phyloP scores from a whole-genome alignment of 2,888 invertebrate species.

The Seira ritae region DNA sequence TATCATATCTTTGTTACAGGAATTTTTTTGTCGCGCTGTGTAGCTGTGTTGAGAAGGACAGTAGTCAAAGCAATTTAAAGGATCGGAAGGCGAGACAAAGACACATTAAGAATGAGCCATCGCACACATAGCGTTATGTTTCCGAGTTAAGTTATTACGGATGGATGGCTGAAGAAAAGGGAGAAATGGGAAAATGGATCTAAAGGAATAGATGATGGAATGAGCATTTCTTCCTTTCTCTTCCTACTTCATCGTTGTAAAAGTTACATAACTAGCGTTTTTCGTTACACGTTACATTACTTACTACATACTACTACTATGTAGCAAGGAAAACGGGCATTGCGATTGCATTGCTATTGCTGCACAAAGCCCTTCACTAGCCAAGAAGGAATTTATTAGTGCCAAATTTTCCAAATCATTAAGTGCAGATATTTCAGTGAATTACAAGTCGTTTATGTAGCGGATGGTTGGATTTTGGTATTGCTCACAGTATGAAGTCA shows the following conservation, averaged over 20 bases:
- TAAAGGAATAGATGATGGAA: conserved; percentile 51
- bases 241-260: too few relatives aligned
- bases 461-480: conserved; percentile 73
- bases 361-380: conserved; percentile 59
- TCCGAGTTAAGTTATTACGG: conserved; percentile 51
- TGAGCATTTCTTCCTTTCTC: conserved; percentile 38
- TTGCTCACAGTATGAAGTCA: conserved; percentile 73
- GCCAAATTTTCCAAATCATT: conserved; percentile 74
- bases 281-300: conserved; percentile 5
- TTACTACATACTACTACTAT: too few relatives aligned
- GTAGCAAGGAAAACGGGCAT: too few relatives aligned
- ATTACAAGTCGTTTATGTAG: conserved; percentile 74
- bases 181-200: conserved; percentile 42
- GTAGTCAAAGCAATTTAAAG: too few relatives aligned
- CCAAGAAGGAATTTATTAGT: conserved; percentile 74
- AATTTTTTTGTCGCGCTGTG: too few relatives aligned
- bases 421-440: conserved; percentile 74
- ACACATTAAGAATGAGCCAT: conserved; percentile 62
- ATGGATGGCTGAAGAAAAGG: conserved; percentile 52
- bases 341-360: too few relatives aligned
- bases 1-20: too few relatives aligned
- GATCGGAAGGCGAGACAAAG: conserved; percentile 60
- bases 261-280: conserved; percentile 15
- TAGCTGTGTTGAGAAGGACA: too few relatives aligned
- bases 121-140: conserved; percentile 58